Base-by-base conservation (phyloP, 2,113 vertebrate genomes). In the Nematolebias whitei region DNA sequence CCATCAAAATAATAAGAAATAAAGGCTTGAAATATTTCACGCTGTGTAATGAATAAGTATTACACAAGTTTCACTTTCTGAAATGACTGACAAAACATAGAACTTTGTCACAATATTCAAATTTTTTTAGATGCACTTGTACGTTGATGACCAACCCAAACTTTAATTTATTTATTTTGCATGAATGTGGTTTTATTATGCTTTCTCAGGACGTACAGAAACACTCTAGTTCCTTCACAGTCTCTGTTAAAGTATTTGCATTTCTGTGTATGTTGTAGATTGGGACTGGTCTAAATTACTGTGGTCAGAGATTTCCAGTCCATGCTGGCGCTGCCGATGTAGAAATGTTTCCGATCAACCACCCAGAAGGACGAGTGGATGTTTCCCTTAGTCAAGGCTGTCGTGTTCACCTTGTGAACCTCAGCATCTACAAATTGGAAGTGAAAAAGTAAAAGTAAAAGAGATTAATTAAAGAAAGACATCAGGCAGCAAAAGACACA, bases 301-400 rank as follows among this genome's bases (percentile, higher is more conserved):
- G 92, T 96, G 75, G 95, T 93, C 69, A 98, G 18, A 0, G 97
- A 96, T 54, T 89, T 94, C 97, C 96, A 98, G 75, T 98, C 96
- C 88, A 98, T 93, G 82, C 91, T 92, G 4, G 94, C 95, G 41
- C 97, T 98, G 82, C 97, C 97, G 29, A 98, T 92, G 80, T 98
- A 98, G 6, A 98, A 91, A 0, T 98, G 97, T 69, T 92, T 95
- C 48, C 94, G 95, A 82, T 98, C 97, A 45, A 98, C 95, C 63
- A 98, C 96, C 97, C 97, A 98, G 92, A 98, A 98, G 9, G 96
- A 96, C 0, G 97, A 95, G 73, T 91, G 94, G 32, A 98, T 92
- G 18, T 90, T 91, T 14, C 97, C 96, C 76, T 92, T 94, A n/a
- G 93, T 97, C 38, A 98, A 95, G 2, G 94, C 94, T 0, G 92